phyloP scores from a whole-genome alignment of 2,113 vertebrate species.

The Condylura cristata region DNA sequence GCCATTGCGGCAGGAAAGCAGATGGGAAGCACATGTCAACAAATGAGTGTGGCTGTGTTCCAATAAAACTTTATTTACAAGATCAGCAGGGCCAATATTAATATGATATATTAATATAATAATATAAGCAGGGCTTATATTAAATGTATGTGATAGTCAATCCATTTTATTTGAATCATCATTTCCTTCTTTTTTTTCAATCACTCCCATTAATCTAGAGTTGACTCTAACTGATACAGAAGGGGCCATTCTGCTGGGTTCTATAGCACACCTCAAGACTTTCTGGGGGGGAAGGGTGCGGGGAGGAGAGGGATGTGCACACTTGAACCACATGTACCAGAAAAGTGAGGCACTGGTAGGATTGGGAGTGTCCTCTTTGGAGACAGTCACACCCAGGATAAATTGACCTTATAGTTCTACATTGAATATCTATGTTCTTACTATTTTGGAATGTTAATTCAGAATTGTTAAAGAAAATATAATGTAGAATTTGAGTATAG shows the following conservation, averaged over 20 bases:
- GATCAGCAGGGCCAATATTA: background rate
- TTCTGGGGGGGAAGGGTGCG: no score
- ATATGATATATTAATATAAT: no score
- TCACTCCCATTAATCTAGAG: background rate
- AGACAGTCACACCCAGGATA: background rate
- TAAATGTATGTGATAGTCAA: background rate
- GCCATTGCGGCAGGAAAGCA: background rate
- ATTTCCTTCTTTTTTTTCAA: background rate
- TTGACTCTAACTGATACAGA: background rate
- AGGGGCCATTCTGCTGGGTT: background rate
- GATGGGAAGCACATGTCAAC: background rate
- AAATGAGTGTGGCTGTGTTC: background rate
- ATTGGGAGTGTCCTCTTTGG: background rate
- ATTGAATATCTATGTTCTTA: background rate
- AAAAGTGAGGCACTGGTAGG: background rate
- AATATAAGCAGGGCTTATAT: background rate
- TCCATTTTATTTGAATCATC: background rate
- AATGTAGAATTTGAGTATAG: background rate
- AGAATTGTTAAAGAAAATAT: background rate
- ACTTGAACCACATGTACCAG: background rate
- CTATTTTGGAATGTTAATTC: background rate
- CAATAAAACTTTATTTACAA: conserved; percentile 9
- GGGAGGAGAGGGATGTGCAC: background rate
- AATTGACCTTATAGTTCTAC: background rate
- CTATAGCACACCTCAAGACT: background rate